These are phyloP conservation scores for Syrista parreyssii DNA, from an alignment of 2,888 invertebrate genomes.

Conservation along the genomic window DNA sequence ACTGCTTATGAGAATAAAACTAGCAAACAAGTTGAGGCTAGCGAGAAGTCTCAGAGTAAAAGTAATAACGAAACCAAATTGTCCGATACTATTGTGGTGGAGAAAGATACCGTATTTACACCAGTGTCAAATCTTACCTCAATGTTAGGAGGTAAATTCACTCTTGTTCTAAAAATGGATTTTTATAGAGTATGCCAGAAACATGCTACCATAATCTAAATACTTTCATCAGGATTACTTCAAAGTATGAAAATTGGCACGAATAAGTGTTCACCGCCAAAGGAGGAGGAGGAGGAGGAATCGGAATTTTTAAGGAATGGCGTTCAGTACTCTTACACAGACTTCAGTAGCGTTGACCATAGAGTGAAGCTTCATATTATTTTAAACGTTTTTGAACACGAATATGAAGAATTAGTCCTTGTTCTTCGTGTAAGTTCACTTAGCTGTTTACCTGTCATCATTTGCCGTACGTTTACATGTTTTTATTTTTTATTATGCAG, in stretches of 20 bases:
- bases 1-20: constrained; percentile 70
- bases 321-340: constrained; percentile 69
- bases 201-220: not conserved
- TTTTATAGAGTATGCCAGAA: not conserved
- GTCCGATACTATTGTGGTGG: constrained; percentile 17
- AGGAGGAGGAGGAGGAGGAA: constrained; percentile 45
- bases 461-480: not conserved
- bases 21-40: constrained; percentile 39
- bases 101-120: constrained; percentile 34
- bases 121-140: constrained; percentile 56
- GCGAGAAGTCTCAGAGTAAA: constrained; percentile 17
- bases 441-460: not conserved
- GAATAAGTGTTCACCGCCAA: constrained; percentile 62
- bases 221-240: constrained; percentile 62
- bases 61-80: constrained; percentile 24
- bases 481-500: constrained; percentile 27
- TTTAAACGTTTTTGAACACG: constrained; percentile 69
- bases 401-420: constrained; percentile 69
- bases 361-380: constrained; percentile 71
- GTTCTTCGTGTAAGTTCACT: constrained; percentile 56
- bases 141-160: constrained; percentile 67
- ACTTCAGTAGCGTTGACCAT: constrained; percentile 71
- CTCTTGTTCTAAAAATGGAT: not conserved
- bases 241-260: constrained; percentile 66
- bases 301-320: constrained; percentile 45